phyloP scores from a whole-genome alignment of 2,888 invertebrate species.

The Chrysodeixis includens region DNA sequence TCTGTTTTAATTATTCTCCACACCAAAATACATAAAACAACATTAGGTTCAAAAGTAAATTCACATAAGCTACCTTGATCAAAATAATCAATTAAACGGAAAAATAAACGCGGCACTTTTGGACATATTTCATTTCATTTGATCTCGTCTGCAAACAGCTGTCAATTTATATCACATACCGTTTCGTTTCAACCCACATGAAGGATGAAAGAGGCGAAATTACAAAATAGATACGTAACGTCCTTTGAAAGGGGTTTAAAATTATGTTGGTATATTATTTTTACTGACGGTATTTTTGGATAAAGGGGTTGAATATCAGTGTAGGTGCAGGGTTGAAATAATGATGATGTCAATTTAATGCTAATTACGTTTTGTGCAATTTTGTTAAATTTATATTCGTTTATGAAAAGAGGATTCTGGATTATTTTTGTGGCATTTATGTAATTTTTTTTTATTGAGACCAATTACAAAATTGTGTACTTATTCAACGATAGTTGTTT shows the following conservation, averaged over 20 bases:
- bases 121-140: constrained; percentile 29
- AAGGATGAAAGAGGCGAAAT: constrained; percentile 23
- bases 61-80: background rate
- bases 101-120: background rate
- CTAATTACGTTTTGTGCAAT: too few species aligned
- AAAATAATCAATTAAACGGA: background rate
- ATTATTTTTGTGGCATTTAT: too few species aligned
- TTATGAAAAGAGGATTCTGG: too few species aligned
- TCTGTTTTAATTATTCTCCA: background rate
- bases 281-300: constrained; percentile 9
- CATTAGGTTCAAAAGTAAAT: background rate
- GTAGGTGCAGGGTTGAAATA: background rate
- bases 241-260: constrained; percentile 32
- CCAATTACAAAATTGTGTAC: too few species aligned
- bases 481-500: too few species aligned
- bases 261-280: constrained; percentile 35
- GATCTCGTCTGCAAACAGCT: constrained; percentile 25
- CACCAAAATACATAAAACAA: background rate
- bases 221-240: constrained; percentile 35
- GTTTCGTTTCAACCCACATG: constrained; percentile 35
- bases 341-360: too few species aligned
- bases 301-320: constrained; percentile 12
- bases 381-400: too few species aligned
- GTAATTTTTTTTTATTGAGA: too few species aligned
- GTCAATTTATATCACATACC: constrained; percentile 46